A percentile compares a stretch with the other conserved stretches of the same genome.
Evolutionary conservation across 2,113 vertebrate species (phyloP).

Genomic region (Passer domesticus): DNA sequence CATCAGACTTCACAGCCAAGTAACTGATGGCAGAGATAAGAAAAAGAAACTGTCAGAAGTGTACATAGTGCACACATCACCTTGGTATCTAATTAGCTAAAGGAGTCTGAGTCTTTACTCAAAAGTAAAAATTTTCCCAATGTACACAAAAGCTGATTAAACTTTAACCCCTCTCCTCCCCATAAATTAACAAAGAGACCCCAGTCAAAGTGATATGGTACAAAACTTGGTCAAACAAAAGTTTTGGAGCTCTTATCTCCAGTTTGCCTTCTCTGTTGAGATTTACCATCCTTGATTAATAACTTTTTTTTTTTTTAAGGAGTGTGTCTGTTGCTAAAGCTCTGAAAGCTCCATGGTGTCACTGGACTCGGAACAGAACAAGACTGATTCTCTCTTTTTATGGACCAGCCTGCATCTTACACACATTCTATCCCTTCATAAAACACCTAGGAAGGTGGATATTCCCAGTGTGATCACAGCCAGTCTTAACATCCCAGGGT

Average conservation of each 20-base stretch:
- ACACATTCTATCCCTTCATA: background rate
- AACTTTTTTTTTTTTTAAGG: background rate
- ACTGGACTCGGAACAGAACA: background rate
- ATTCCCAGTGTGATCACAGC: background rate
- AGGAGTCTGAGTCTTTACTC: background rate
- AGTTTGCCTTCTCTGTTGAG: background rate
- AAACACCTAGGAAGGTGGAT: background rate
- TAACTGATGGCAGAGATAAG: background rate
- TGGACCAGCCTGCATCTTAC: background rate
- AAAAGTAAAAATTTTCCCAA: background rate
- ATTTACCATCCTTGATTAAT: background rate
- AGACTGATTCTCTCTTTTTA: background rate
- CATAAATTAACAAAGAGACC: background rate
- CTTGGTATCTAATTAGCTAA: background rate
- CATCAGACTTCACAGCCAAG: background rate
- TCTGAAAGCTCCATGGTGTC: fast-evolving
- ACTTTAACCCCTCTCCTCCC: background rate
- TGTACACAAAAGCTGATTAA: background rate
- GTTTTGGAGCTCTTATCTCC: background rate
- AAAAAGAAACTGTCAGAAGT: background rate
- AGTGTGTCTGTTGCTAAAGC: background rate
- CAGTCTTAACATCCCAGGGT: background rate
- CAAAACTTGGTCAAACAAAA: background rate
- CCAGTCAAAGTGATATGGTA: background rate
- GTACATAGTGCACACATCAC: background rate